Evolutionary conservation across 2,113 vertebrate genomes (phyloP).

Genomic region (Bos indicus): DNA sequence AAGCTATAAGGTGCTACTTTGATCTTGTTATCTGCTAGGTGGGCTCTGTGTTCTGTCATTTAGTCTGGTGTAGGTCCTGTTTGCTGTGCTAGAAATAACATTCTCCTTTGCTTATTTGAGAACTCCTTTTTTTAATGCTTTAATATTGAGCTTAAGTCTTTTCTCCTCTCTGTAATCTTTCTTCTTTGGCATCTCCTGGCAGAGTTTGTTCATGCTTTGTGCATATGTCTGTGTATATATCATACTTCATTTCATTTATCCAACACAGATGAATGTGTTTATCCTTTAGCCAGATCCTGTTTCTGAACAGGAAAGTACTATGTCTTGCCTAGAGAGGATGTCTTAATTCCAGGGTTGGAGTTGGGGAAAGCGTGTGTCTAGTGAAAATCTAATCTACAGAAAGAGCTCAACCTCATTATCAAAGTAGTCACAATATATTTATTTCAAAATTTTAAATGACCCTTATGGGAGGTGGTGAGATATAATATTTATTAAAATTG

Average conservation of each 20-base stretch:
- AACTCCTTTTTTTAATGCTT: not conserved
- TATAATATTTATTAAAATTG: constrained; percentile 21
- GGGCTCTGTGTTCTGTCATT: not conserved
- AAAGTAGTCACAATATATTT: not conserved
- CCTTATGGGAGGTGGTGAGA: not conserved
- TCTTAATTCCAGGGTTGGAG: not conserved
- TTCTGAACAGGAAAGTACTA: not conserved
- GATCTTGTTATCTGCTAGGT: not conserved
- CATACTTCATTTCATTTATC: not conserved
- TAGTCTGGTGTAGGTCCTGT: not conserved
- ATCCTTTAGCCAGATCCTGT: not conserved
- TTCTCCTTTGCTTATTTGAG: constrained; percentile 13
- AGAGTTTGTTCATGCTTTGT: not conserved
- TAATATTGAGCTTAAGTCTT: not conserved
- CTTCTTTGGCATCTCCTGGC: not conserved
- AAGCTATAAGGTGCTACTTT: not conserved
- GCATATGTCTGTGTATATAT: not conserved
- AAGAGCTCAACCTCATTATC: not conserved
- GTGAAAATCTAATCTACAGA: not conserved
- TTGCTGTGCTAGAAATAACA: not conserved
- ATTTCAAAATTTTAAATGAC: not conserved
- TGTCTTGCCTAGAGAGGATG: not conserved
- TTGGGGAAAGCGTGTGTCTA: not conserved
- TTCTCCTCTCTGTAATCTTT: not conserved
- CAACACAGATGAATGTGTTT: not conserved